Evolutionary conservation across 2,113 vertebrate genomes (phyloP).

Genomic region (Phylloscopus whistleri): DNA sequence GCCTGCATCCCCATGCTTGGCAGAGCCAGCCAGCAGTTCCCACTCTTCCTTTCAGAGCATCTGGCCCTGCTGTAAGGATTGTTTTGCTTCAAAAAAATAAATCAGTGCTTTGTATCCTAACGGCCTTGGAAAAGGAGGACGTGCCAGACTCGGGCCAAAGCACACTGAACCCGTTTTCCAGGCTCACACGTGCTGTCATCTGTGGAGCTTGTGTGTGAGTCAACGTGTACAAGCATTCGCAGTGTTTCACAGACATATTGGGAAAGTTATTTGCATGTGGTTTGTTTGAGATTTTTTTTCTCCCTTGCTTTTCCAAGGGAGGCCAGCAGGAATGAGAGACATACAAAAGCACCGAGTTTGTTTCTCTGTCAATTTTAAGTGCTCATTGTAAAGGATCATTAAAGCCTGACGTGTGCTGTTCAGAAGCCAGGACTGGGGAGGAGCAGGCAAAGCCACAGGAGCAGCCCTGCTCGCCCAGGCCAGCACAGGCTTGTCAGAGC

Average conservation of each 20-base stretch:
- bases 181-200: neutral
- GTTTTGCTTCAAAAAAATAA: slow-evolving; percentile 20
- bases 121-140: neutral
- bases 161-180: neutral
- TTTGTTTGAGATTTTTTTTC: neutral
- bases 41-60: neutral
- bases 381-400: neutral
- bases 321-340: neutral
- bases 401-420: neutral
- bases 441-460: neutral
- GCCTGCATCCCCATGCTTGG: rapidly evolving
- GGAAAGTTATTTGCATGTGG: neutral
- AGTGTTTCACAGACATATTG: neutral
- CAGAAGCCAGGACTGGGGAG: slow-evolving; percentile 3
- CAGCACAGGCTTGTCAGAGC: slow-evolving; percentile 33
- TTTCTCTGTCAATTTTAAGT: neutral
- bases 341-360: neutral
- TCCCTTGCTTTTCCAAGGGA: neutral
- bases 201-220: neutral
- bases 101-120: neutral
- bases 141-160: neutral
- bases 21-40: neutral
- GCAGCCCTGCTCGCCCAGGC: neutral
- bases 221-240: neutral
- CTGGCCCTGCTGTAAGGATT: slow-evolving; percentile 1